Evolutionary conservation across 1,140 invertebrate genomes (phyloP), one percentile per base, ranked within the genome.

Genomic region (Drosophila yakuba): DNA sequence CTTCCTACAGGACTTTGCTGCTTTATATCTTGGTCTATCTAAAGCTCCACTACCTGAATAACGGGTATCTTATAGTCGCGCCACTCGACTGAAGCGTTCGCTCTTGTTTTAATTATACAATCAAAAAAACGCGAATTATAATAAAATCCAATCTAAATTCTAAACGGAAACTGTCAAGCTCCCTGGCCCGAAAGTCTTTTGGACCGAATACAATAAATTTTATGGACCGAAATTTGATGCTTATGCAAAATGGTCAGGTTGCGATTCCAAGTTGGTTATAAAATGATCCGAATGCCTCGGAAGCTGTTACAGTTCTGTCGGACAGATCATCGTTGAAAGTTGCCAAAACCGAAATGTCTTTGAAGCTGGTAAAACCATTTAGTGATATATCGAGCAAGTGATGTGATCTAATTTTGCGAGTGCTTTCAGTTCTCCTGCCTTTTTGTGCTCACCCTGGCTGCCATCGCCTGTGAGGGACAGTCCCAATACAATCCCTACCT

Each of bases 131-230:
- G 62, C 43, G 43, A 69, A 58, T 61, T 66, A 44, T 78, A 74
- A 47, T 89, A 89, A 89, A 85, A 84, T 57, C 57, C 73, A 89
- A 89, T 90, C 73, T 73, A 88, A 84, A 89, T 89, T 89, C 80
- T 89, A 83, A 89, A 80, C 84, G 84, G 84, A 89, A 89, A 89
- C 74, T 89, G 78, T 50, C 73, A 38, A 80, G 64, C 28, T 61
- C 60, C 57, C 66, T 47, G 64, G 50, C 56, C 59, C 43, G 38
- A 68, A 54, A 62, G 28, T 43, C 51, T 51, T 56, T 47, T 56
- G 54, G 76, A 64, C 64, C 57, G 64, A 80, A 74, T 62, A 66
- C 58, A 78, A 86, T 71, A 44, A 48, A 48, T 71, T 80, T 82
- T 86, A 82, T 75, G 56, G 82, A 45, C 64, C 3, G 50, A 78